Conservation (phyloP, 2,113 vertebrate genomes). For the Lepus americanus region DNA sequence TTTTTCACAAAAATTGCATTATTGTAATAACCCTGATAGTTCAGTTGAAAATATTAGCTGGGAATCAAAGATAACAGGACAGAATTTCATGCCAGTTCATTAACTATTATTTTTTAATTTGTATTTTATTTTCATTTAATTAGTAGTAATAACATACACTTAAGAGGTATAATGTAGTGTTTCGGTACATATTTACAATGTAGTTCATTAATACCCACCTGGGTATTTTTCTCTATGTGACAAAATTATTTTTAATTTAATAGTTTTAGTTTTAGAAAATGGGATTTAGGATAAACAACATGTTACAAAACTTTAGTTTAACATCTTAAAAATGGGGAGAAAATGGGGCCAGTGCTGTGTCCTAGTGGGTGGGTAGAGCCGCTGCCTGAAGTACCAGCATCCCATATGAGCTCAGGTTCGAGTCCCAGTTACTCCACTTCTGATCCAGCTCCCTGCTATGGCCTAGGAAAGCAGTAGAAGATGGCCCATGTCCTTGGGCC, state of each 20-base stretch:
- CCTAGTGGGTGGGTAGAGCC: too few species aligned
- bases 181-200: not conserved
- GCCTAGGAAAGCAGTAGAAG: too few species aligned
- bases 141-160: not conserved
- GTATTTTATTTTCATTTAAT: not conserved
- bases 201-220: not conserved
- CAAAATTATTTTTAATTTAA: slow-evolving; percentile 5
- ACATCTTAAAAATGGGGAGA: not conserved
- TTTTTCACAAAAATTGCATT: not conserved
- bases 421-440: too few species aligned
- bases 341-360: not conserved
- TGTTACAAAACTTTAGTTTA: not conserved
- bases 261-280: not conserved
- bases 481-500: too few species aligned
- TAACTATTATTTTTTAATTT: not conserved
- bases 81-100: not conserved
- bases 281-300: not conserved
- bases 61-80: not conserved
- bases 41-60: not conserved
- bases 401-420: too few species aligned
- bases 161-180: not conserved
- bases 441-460: too few species aligned
- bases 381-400: too few species aligned
- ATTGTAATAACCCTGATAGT: not conserved
- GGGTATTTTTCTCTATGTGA: not conserved